Evolutionary conservation across 1,140 invertebrate genomes (phyloP).

Genomic region (Drosophila sp.): DNA sequence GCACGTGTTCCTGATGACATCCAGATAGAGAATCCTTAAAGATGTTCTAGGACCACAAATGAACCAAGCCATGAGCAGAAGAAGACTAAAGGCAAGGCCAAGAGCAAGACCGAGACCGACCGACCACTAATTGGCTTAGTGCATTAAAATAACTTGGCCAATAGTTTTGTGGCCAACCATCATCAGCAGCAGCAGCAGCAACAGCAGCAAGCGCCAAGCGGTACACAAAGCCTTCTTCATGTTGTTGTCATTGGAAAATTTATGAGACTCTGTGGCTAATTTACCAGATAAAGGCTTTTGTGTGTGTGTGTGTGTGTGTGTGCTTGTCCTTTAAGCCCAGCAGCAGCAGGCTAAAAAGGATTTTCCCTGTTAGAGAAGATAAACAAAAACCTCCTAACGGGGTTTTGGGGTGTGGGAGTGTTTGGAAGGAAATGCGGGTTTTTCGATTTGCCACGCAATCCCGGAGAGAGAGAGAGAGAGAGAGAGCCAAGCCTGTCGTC

Average conservation of each 20-base stretch:
- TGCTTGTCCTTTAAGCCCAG: conserved; percentile 63
- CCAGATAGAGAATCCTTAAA: conserved; percentile 11
- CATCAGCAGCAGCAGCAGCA: conserved; percentile 8
- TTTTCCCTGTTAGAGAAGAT: conserved; percentile 47
- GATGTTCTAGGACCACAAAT: conserved; percentile 53
- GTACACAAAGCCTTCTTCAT: conserved; percentile 55
- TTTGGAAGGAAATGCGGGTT: conserved; percentile 12
- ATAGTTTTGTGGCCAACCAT: conserved; percentile 68
- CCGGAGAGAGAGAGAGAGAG: not conserved
- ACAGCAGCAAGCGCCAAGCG: conserved; percentile 9
- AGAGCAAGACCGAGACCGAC: conserved; percentile 17
- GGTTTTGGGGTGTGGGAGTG: conserved; percentile 1
- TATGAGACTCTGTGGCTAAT: conserved; percentile 77
- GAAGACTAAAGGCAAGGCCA: conserved; percentile 23
- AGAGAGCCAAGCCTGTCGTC: conserved; percentile 25
- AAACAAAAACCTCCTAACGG: conserved; percentile 35
- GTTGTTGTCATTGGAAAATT: conserved; percentile 72
- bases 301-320: too few relatives aligned
- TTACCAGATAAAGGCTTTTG: conserved; percentile 76
- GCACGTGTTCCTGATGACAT: conserved; percentile 71
- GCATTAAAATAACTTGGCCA: conserved; percentile 79
- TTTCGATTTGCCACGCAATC: conserved; percentile 32
- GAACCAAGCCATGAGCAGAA: conserved; percentile 45
- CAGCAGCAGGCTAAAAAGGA: conserved; percentile 59
- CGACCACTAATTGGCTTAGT: conserved; percentile 79